phyloP scores from a whole-genome alignment of 2,113 vertebrate species.

The Oceanodroma tethys region DNA sequence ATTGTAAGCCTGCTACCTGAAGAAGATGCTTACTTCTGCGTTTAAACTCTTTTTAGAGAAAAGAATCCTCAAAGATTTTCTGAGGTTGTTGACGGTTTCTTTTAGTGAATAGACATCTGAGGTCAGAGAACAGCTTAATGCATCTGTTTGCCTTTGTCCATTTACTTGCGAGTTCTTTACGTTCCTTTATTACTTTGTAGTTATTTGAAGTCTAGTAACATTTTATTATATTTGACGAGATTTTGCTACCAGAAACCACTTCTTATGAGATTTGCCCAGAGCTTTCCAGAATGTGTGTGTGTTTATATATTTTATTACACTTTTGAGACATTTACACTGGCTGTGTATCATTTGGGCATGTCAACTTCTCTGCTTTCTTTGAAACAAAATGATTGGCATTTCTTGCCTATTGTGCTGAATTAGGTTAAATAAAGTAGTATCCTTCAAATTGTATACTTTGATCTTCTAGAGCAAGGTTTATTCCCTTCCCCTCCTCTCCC shows the following conservation, averaged over 20 bases:
- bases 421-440: background rate
- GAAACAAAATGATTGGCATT: background rate
- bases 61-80: background rate
- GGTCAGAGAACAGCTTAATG: background rate
- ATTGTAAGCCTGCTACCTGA: background rate
- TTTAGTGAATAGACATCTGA: background rate
- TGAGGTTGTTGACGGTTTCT: background rate
- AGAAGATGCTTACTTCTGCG: background rate
- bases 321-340: background rate
- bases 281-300: background rate
- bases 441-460: background rate
- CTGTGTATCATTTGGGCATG: accelerated
- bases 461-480: background rate
- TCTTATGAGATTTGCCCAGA: background rate
- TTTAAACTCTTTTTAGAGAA: background rate
- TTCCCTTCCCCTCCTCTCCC: background rate
- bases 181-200: background rate
- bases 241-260: background rate
- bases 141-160: background rate
- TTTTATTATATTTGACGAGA: background rate
- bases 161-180: background rate
- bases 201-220: background rate
- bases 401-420: background rate
- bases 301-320: background rate
- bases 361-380: background rate